phyloP scores from a whole-genome alignment of 2,113 vertebrate genomes.

The Petaurus breviceps region DNA sequence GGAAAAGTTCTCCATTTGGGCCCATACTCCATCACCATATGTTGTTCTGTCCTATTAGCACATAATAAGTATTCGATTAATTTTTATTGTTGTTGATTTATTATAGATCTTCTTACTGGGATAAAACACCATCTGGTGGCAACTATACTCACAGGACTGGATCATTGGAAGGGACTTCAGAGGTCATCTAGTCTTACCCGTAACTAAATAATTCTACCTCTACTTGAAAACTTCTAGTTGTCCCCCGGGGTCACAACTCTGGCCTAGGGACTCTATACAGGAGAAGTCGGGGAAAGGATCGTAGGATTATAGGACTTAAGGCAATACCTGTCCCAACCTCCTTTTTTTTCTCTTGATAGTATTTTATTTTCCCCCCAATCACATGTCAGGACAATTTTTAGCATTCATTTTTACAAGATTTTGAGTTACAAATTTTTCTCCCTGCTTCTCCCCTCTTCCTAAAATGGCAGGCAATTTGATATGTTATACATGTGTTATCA shows the following conservation, averaged over 20 bases:
- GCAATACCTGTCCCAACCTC: neutral
- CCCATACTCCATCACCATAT: no score
- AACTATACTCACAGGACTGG: neutral
- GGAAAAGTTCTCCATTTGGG: no score
- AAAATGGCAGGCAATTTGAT: no score
- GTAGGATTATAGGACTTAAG: neutral
- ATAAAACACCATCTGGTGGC: neutral
- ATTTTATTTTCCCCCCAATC: no score
- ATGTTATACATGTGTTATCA: no score
- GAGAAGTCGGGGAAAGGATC: neutral
- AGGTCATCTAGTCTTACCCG: neutral
- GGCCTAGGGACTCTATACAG: neutral
- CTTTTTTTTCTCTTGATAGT: no score
- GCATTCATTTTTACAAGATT: no score
- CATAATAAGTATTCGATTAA: neutral
- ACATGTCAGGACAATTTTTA: no score
- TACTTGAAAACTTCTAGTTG: neutral
- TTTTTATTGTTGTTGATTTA: neutral
- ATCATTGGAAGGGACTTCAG: neutral
- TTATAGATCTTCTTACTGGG: neutral
- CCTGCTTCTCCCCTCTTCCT: no score
- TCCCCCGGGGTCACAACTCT: neutral
- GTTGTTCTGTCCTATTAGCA: neutral
- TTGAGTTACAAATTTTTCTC: no score
- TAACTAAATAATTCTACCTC: neutral